These are phyloP conservation scores for Hirtodrosophila alboralis DNA, from an alignment of 2,888 invertebrate species.

Conservation along the genomic window DNA sequence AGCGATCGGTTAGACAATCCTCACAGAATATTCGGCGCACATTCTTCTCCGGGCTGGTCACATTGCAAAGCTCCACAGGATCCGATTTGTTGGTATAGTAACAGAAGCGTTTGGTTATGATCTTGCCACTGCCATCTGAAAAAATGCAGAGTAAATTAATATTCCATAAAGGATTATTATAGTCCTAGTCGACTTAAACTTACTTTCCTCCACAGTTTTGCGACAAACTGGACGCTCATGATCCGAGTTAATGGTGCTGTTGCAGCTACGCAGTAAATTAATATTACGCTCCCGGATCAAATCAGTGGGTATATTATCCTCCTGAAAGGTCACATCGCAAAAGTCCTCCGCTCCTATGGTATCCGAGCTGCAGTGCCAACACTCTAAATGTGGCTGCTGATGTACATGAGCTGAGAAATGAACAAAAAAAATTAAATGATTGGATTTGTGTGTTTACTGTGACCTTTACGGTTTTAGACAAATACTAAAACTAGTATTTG, in stretches of 20 bases:
- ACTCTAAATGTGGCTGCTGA: slow-evolving; percentile 62
- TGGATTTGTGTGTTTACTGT: slow-evolving; percentile 21
- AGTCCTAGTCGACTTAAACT: too few species aligned
- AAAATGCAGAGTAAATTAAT: too few species aligned
- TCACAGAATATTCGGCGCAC: slow-evolving; percentile 78
- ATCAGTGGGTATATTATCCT: slow-evolving; percentile 77
- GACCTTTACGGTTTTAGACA: slow-evolving; percentile 25
- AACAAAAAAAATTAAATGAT: slow-evolving; percentile 13
- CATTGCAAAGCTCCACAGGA: slow-evolving; percentile 74
- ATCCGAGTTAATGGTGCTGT: slow-evolving; percentile 80
- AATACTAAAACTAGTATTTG: background rate
- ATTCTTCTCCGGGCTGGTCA: slow-evolving; percentile 77
- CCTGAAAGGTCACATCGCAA: slow-evolving; percentile 78
- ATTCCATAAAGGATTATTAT: too few species aligned
- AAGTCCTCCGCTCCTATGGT: slow-evolving; percentile 82
- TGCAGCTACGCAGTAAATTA: slow-evolving; percentile 77
- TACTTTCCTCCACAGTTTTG: slow-evolving; percentile 82
- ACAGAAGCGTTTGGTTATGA: slow-evolving; percentile 81
- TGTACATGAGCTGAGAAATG: slow-evolving; percentile 33
- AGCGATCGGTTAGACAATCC: slow-evolving; percentile 79
- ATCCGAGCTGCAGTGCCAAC: slow-evolving; percentile 83
- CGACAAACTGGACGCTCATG: slow-evolving; percentile 82
- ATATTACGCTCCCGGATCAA: slow-evolving; percentile 76
- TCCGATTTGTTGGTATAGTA: slow-evolving; percentile 83
- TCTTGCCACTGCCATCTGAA: slow-evolving; percentile 78